Evolutionary conservation across 2,113 vertebrate species (phyloP).

Genomic region (Vanacampus margaritifer): DNA sequence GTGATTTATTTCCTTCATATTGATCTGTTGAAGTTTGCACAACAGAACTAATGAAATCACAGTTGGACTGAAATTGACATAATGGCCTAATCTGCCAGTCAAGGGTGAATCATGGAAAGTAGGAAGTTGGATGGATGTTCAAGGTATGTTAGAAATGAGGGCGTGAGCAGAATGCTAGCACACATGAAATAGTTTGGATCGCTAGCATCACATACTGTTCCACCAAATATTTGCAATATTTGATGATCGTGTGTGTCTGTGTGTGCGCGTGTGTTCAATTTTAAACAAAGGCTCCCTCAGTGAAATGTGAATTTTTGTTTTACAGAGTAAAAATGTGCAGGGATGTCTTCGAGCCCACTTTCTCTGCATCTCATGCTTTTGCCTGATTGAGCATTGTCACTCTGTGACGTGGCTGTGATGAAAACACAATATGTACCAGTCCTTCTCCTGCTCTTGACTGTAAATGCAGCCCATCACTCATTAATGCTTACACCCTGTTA

Average conservation of each 20-base stretch:
- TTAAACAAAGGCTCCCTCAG: not conserved
- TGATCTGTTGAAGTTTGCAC: not conserved
- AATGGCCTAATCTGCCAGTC: not conserved
- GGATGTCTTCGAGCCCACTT: slow-evolving; percentile 10
- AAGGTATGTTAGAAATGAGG: slow-evolving; percentile 45
- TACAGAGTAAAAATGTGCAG: not conserved
- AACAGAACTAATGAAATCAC: not conserved
- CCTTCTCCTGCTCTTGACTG: not conserved
- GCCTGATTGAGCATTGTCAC: not conserved
- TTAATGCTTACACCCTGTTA: not conserved
- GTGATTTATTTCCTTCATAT: not conserved
- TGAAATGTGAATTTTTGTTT: not conserved
- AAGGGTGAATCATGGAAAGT: slow-evolving; percentile 26
- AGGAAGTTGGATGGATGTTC: slow-evolving; percentile 1
- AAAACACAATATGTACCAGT: not conserved
- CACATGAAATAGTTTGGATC: slow-evolving; percentile 19
- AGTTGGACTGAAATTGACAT: not conserved
- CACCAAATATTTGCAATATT: slow-evolving; percentile 1
- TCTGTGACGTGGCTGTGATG: not conserved
- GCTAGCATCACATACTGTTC: slow-evolving; percentile 5
- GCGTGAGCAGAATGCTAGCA: slow-evolving; percentile 20
- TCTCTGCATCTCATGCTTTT: not conserved
- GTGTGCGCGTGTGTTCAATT: not conserved
- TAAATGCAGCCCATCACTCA: not conserved
- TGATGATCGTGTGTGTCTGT: not conserved